These are phyloP conservation scores for Crematogaster levior DNA, from an alignment of 2,888 invertebrate species.

Conservation along the genomic window DNA sequence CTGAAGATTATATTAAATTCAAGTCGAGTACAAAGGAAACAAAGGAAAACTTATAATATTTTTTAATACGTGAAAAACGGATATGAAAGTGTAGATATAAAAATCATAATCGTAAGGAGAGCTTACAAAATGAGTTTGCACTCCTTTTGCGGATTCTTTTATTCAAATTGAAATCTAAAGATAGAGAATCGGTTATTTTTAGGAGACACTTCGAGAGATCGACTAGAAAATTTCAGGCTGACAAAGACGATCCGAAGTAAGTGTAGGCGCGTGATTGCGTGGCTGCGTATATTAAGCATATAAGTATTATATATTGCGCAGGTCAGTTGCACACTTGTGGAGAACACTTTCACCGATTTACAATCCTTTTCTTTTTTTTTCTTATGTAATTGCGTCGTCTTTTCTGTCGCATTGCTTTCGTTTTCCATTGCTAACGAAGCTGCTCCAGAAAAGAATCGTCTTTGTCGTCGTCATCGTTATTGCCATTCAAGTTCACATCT, in stretches of 20 bases:
- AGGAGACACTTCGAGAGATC: not conserved
- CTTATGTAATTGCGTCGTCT: not conserved
- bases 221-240: not conserved
- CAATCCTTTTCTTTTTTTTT: conserved; percentile 43
- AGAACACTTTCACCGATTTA: conserved; percentile 70
- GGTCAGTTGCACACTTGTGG: conserved; percentile 72
- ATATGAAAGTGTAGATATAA: not conserved
- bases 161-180: not conserved
- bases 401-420: conserved; percentile 23
- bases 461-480: not conserved
- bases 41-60: not conserved
- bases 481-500: conserved; percentile 15
- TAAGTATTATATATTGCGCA: conserved; percentile 63
- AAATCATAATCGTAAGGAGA: not conserved
- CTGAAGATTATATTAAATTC: not conserved
- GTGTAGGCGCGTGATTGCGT: conserved; percentile 13
- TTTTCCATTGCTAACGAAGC: conserved; percentile 30
- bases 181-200: not conserved
- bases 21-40: not conserved
- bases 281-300: not conserved
- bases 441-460: not conserved
- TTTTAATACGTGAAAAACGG: not conserved
- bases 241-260: not conserved
- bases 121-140: not conserved
- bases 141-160: not conserved